Base-by-base conservation (phyloP, 1,140 invertebrate genomes). In the Aleiodes sp. region DNA sequence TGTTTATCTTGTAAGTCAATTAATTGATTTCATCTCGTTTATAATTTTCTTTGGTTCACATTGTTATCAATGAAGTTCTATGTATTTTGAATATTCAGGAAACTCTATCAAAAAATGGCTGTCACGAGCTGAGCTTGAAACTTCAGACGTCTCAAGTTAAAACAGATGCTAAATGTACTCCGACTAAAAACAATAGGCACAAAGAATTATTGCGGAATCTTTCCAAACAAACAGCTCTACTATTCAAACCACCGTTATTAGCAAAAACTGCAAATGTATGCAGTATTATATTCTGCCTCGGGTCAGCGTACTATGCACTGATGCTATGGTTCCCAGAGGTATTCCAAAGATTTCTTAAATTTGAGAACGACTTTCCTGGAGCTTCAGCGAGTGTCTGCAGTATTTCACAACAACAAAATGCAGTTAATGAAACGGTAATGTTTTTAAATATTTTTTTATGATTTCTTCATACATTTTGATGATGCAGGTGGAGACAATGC, bases 241-340 rank as follows among this genome's bases (percentile, higher is more conserved):
- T 75, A 9, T 29, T 70, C 9, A 70, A 66, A 67, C 64, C 66
- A 6, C 69, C 59, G 0, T 46, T 63, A 37, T 12, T 75, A 8
- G 1, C 16, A n/a, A 61, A 21, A 14, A 74, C 66, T 0, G 41
- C 64, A 0, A 66, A 66, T 43, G 16, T 52, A 0, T 70, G 67
- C 43, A 28, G 57, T 28, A 16, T 73, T 2, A 69, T 66, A 41
- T 73, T 61, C 14, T 64, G 68, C 56, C 14, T 72, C 33, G 70
- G 74, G 52, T 61, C 76, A 14, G 82, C 80, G 76, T 91, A 91
- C 77, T 91, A 90, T 77, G 90, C 90, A 0, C 78, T 92, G 16
- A 90, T 90, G 83, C 87, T 92, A 79, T 92, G 91, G 91, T 89
- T 91, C 79, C 90, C 90, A 33, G 90, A 91, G 73, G 80, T 92